Base-by-base conservation (phyloP, 2,113 vertebrate genomes). In the Cichladusa arquata region DNA sequence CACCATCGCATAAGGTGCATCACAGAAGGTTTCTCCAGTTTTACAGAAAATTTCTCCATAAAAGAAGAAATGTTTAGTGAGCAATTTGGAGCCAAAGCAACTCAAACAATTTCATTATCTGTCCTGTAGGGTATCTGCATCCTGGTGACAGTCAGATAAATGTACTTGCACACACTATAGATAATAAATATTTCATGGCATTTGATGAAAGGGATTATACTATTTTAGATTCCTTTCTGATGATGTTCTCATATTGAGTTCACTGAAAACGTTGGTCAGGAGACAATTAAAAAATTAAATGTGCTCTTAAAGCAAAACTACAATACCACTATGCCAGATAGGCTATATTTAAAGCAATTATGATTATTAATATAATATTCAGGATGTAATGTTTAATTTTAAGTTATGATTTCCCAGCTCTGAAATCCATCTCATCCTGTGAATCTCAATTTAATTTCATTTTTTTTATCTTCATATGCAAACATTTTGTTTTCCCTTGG, bases 311-410 rank as follows among this genome's bases (percentile, higher is more conserved):
- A 76, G 74, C 45, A 69, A 89, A 84, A 56, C 36, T 86, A 25
- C 47, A 84, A 71, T 36, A 79, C 3, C 23, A 40, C 29, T 34
- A 58, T 31, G 33, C 15, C 34, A 65, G n/a, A 89, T 69, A 82
- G 38, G 26, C 33, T 62, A 72, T 23, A 85, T 14, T 82, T 91
- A 54, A 66, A 88, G 36, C 33, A 95, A 76, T 65, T 86, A 16
- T n/a, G 71, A 71, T 74, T 81, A 82, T 82, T 85, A 91, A 86
- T 56, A 51, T 86, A 92, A 62, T 72, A 82, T 92, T 79, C 72
- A 95, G 18, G 11, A 36, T 42, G 56, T 34, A 86, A n/a, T 33
- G n/a, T 69, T 95, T 67, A 31, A 25, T 72, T 87, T 48, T 66
- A 60, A 66, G 24, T 64, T 81, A 67, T 79, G 61, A 61, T 74